Evolutionary conservation across 2,888 invertebrate species (phyloP).

Genomic region (Polyommatus iphigenia): DNA sequence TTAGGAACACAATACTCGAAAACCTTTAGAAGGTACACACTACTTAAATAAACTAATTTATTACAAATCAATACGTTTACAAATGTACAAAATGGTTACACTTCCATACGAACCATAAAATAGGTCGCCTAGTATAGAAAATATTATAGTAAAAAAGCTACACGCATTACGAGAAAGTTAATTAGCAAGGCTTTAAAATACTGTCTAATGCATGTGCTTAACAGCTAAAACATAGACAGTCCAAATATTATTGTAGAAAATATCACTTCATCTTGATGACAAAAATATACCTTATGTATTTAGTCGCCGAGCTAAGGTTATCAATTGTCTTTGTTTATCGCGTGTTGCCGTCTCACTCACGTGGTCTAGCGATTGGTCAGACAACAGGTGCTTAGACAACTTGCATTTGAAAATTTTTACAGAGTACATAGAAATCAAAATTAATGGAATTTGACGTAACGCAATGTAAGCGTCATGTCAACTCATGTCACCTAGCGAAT

Average conservation of each 20-base stretch:
- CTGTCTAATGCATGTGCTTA: conserved; percentile 64
- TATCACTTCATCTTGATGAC: conserved; percentile 70
- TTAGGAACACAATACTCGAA: conserved; percentile 70
- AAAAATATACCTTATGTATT: conserved; percentile 53
- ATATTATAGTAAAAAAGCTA: conserved; percentile 75
- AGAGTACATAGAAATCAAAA: not conserved
- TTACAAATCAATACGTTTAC: conserved; percentile 50
- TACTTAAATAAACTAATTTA: conserved; percentile 46
- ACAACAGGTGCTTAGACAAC: not conserved
- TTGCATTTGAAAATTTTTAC: not conserved
- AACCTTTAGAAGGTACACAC: conserved; percentile 62
- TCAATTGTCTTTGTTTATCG: not conserved
- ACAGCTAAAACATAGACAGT: conserved; percentile 53
- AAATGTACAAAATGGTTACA: conserved; percentile 58
- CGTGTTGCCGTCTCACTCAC: not conserved
- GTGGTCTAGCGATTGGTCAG: not conserved
- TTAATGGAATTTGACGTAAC: too few species aligned
- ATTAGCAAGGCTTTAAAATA: conserved; percentile 63
- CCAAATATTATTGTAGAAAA: conserved; percentile 69
- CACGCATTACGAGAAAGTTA: conserved; percentile 57
- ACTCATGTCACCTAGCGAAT: not conserved
- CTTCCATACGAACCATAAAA: conserved; percentile 46
- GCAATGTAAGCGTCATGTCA: not conserved
- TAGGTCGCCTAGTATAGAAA: conserved; percentile 59
- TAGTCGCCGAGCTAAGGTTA: not conserved